These are phyloP conservation scores for Augochlora pura DNA, from an alignment of 1,140 invertebrate genomes.

Conservation along the genomic window DNA sequence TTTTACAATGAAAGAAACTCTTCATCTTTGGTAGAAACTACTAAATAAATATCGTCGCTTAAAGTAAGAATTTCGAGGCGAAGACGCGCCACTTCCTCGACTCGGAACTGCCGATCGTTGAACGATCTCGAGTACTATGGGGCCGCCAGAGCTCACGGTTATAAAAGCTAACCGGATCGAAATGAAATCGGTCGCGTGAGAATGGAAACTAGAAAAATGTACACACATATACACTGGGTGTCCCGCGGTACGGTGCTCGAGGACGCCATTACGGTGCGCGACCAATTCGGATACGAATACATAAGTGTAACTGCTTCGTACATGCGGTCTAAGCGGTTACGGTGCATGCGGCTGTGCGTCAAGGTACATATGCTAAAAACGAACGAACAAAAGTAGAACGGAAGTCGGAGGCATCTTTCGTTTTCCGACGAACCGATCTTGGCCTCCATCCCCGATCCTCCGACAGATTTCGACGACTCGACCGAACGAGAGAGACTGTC, in stretches of 20 bases:
- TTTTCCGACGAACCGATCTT: constrained; percentile 17
- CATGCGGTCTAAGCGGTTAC: constrained; percentile 20
- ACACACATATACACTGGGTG: constrained; percentile 55
- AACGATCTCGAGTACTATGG: not conserved
- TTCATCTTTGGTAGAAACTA: constrained; percentile 81
- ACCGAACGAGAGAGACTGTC: not conserved
- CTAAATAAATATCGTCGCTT: constrained; percentile 77
- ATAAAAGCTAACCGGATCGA: not conserved
- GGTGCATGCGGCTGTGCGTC: constrained; percentile 51
- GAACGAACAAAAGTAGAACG: constrained; percentile 18
- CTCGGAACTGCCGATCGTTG: not conserved
- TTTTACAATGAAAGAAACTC: constrained; percentile 70
- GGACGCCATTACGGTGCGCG: constrained; percentile 23
- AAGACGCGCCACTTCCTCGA: not conserved
- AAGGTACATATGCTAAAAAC: constrained; percentile 50
- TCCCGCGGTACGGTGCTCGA: constrained; percentile 54
- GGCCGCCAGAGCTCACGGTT: not conserved
- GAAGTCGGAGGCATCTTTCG: not conserved
- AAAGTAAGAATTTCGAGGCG: constrained; percentile 53
- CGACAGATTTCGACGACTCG: not conserved
- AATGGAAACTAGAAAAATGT: constrained; percentile 62
- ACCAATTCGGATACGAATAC: constrained; percentile 23
- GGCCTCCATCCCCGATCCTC: not conserved
- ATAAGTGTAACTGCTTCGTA: constrained; percentile 3
- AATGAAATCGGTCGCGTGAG: not conserved